Evolutionary conservation across 1,140 invertebrate genomes (phyloP).

Genomic region (Drosophila prosaltans): DNA sequence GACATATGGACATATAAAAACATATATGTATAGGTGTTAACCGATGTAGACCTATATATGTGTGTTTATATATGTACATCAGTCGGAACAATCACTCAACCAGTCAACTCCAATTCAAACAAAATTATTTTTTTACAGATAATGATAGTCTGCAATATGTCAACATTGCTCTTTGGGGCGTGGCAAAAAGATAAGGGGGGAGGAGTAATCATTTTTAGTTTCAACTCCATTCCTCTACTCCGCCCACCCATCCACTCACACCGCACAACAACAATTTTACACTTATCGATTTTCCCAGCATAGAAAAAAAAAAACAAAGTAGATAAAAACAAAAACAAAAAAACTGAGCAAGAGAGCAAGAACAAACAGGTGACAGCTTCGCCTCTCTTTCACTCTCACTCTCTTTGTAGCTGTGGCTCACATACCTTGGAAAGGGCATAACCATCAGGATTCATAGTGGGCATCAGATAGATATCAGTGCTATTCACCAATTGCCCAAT

Average conservation of each 20-base stretch:
- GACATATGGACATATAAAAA: no score
- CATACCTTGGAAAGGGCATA: slow-evolving; percentile 90
- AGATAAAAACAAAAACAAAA: neutral
- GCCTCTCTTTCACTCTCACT: neutral
- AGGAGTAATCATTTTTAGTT: no score
- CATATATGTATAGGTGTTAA: no score
- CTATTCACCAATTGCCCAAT: slow-evolving; percentile 90
- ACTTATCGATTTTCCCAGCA: slow-evolving; percentile 58
- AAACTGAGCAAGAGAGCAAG: neutral
- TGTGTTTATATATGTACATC: neutral
- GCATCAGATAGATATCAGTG: slow-evolving; percentile 95
- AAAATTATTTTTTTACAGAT: neutral
- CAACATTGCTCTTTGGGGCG: slow-evolving; percentile 32
- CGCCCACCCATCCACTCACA: neutral
- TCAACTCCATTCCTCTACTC: neutral
- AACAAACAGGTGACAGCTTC: slow-evolving; percentile 58
- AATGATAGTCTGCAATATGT: slow-evolving; percentile 38
- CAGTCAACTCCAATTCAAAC: slow-evolving; percentile 20
- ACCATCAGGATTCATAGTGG: slow-evolving; percentile 96
- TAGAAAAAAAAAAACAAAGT: neutral
- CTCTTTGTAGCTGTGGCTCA: slow-evolving; percentile 1
- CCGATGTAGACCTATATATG: neutral
- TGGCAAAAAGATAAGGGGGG: neutral
- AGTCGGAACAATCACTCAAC: neutral
- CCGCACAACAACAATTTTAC: slow-evolving; percentile 39